phyloP scores from a whole-genome alignment of 2,113 vertebrate species.

The Centropus unirufus region DNA sequence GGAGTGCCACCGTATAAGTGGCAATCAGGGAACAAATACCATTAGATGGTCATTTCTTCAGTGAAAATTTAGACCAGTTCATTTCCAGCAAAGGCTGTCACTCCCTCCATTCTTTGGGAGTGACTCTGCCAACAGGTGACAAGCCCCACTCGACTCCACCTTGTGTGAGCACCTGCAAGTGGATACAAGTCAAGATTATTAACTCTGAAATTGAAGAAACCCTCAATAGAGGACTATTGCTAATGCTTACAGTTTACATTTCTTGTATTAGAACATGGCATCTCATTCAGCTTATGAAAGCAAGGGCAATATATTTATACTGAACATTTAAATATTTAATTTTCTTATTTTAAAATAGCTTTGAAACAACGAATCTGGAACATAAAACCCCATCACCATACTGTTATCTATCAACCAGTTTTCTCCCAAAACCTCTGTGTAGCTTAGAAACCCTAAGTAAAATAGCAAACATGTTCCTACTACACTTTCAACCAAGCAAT shows the following conservation, averaged over 20 bases:
- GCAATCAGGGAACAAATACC: conserved; percentile 3
- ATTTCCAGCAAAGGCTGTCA: not conserved
- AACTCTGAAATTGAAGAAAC: not conserved
- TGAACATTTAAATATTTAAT: not conserved
- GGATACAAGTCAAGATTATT: not conserved
- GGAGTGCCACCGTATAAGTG: conserved; percentile 54
- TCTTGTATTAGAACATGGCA: not conserved
- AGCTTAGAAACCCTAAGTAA: not conserved
- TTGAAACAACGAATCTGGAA: not conserved
- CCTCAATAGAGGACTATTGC: not conserved
- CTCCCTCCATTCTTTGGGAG: conserved; percentile 85
- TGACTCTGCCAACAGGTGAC: conserved; percentile 88
- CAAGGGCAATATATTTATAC: not conserved
- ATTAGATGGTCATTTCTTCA: not conserved
- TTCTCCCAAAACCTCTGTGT: not conserved
- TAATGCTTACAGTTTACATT: not conserved
- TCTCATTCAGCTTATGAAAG: not conserved
- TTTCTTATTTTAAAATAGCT: not conserved
- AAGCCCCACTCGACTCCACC: conserved; percentile 88
- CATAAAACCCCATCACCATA: not conserved
- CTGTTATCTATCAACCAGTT: not conserved
- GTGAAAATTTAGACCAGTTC: conserved; percentile 36
- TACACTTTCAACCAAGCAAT: not conserved
- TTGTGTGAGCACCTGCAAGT: conserved; percentile 83
- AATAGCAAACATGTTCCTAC: not conserved